Percentiles rank a stretch among this genome's conserved stretches.
These are phyloP conservation scores for Tenodera sinensis DNA, from an alignment of 2,888 invertebrate species.

Conservation along the genomic window DNA sequence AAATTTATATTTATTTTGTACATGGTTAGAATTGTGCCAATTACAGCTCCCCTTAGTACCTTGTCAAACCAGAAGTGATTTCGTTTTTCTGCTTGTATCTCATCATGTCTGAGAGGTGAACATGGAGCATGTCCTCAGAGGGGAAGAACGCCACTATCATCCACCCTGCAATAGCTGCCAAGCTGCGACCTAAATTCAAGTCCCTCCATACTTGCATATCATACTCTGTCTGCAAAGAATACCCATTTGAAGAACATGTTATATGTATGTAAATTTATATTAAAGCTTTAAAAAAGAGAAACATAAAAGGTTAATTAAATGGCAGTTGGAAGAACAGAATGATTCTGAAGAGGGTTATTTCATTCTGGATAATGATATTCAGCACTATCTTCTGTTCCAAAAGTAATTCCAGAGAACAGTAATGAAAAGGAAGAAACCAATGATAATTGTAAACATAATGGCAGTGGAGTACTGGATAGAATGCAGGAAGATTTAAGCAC, in stretches of 20 bases:
- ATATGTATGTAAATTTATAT: neutral
- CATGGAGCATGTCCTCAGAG: neutral
- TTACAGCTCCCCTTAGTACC: neutral
- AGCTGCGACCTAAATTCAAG: slow-evolving; percentile 9
- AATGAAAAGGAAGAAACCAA: no score
- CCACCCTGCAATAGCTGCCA: slow-evolving; percentile 20
- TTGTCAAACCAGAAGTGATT: neutral
- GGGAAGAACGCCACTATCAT: slow-evolving; percentile 11
- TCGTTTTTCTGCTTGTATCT: neutral
- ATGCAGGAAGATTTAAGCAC: no score
- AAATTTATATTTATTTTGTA: neutral
- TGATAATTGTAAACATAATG: no score
- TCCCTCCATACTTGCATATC: slow-evolving; percentile 10
- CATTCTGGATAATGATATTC: no score
- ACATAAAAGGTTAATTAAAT: no score
- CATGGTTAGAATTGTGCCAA: neutral
- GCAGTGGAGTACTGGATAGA: no score
- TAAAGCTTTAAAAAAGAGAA: no score
- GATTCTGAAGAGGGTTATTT: no score
- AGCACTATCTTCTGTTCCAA: no score
- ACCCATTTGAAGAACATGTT: neutral
- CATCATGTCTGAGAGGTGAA: neutral
- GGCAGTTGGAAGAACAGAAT: no score
- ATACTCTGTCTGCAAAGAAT: neutral
- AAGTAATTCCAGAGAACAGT: no score